Evolutionary conservation across 2,113 vertebrate species (phyloP), one percentile per base, ranked within the genome.

Genomic region (Pedetes capensis): DNA sequence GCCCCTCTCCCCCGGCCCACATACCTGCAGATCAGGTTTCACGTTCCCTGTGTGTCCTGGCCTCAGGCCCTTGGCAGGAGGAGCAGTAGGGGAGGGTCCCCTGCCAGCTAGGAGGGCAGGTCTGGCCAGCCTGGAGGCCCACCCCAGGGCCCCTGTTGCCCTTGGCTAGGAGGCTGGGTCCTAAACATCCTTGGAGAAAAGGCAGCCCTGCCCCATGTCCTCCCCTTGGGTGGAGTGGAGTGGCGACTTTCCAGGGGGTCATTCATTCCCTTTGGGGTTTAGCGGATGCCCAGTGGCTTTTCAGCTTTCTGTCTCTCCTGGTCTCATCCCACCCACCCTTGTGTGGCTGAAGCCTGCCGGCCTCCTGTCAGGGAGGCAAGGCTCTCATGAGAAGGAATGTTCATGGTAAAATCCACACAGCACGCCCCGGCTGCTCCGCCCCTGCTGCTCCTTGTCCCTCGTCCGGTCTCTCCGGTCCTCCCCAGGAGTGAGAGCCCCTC

Each of bases 21-120:
- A 96, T 94, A 97, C 95, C 96, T 97, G 93, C 59, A 42, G 66
- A 79, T 97, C 93, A 37, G 53, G 89, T 97, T 94, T 94, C 96
- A 59, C 64, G 94, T 69, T 89, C 72, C 5, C 13, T 23, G 74
- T 39, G 17, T 6, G 4, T 51, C 61, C 78, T 29, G 72, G 91
- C 85, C 78, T 37, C 47, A 0, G 78, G 96, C 86, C 42, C 55
- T 89, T 23, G 51, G 83, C 66, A 2, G 12, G 61, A 44, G 63
- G 80, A 76, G 37, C 0, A 0, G 34, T 22, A 49, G 71, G 39
- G 39, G 59, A 44, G 55, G 47, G 87, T 29, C 55, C 37, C 25
- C n/a, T 82, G 68, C 93, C 87, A 75, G 84, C 39, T 37, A 0
- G 39, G 57, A 85, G 47, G 66, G 10, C 6, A 10, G 44, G 16